phyloP scores from a whole-genome alignment of 2,113 vertebrate species.

The Maylandia zebra region DNA sequence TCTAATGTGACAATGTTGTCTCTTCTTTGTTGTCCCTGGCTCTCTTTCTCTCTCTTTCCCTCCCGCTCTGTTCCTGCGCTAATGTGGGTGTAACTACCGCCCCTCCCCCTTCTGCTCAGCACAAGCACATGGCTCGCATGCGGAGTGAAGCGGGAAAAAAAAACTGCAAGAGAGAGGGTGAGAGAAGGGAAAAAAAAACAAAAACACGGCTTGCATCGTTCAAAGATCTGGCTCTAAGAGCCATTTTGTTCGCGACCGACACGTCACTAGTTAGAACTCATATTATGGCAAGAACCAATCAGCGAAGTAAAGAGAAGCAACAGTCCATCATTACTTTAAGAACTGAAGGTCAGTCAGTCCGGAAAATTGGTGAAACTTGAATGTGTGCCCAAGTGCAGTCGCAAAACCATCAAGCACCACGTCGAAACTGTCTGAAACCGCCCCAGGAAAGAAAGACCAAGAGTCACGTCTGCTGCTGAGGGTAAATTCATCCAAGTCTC shows the following conservation, averaged over 20 bases:
- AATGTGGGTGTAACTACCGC: neutral
- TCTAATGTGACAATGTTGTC: neutral
- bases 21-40: neutral
- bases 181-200: rapidly evolving
- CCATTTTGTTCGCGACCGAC: neutral
- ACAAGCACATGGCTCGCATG: rapidly evolving
- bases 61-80: neutral
- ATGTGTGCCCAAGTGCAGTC: too few species aligned
- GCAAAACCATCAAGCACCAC: too few species aligned
- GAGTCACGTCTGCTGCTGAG: neutral
- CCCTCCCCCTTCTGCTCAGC: neutral
- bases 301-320: neutral
- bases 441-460: neutral
- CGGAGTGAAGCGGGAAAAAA: neutral
- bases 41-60: neutral
- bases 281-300: neutral
- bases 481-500: neutral
- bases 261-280: neutral
- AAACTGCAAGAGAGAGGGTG: neutral
- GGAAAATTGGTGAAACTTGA: neutral
- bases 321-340: neutral
- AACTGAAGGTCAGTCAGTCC: neutral
- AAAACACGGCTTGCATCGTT: neutral
- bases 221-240: neutral
- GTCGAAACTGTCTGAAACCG: too few species aligned